Evolutionary conservation across 2,113 vertebrate species (phyloP).

Genomic region (Pachyramphus minor): DNA sequence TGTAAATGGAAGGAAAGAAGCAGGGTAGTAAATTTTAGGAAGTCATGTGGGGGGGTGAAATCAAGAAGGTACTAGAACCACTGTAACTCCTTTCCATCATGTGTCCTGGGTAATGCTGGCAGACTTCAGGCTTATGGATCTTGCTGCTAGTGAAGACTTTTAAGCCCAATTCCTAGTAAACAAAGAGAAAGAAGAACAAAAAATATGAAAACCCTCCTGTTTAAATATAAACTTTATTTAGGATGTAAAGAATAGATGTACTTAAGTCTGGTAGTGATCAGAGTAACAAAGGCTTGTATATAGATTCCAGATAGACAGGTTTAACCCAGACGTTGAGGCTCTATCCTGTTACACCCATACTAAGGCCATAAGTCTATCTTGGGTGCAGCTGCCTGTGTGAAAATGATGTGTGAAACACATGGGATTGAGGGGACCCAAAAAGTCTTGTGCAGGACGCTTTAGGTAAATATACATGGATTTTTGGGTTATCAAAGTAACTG

Average conservation of each 20-base stretch:
- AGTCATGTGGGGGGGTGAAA: background rate
- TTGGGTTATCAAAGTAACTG: background rate
- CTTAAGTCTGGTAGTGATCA: background rate
- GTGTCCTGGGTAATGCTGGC: conserved; percentile 10
- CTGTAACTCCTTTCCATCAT: conserved; percentile 46
- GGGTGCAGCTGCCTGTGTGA: background rate
- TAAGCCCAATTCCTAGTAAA: conserved; percentile 68
- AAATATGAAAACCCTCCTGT: background rate
- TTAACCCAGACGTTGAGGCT: background rate
- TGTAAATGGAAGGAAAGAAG: background rate
- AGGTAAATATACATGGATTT: background rate
- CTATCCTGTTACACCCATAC: background rate
- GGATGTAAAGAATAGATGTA: background rate
- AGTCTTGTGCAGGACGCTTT: background rate
- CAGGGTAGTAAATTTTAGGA: background rate
- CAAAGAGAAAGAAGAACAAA: conserved; percentile 31
- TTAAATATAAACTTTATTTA: background rate
- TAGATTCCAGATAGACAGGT: background rate
- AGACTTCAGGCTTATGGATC: conserved; percentile 65
- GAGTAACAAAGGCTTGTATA: background rate
- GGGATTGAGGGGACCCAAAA: background rate
- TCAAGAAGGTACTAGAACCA: background rate
- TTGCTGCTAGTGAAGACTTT: conserved; percentile 73
- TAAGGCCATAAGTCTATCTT: background rate
- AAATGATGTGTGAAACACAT: background rate